Percentiles rank a stretch among this genome's conserved stretches.
phyloP scores from a whole-genome alignment of 1,140 invertebrate species.

The Mercenaria mercenaria region DNA sequence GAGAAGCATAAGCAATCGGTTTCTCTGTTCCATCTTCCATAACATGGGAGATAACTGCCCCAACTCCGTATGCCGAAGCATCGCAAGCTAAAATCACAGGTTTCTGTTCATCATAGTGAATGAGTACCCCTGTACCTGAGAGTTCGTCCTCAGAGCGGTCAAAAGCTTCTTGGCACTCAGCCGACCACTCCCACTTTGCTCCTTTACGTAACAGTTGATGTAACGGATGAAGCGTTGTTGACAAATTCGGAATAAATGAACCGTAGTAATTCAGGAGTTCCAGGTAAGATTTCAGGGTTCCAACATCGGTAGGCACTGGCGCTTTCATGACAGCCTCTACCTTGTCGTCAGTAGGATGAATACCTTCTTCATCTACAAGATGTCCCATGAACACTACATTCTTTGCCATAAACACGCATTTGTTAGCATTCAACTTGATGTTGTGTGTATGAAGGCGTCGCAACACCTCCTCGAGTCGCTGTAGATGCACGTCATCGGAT shows the following conservation, averaged over 20 bases:
- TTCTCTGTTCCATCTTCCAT: constrained; percentile 38
- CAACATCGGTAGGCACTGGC: constrained; percentile 42
- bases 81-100: constrained; percentile 51
- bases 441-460: constrained; percentile 3
- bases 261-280: constrained; percentile 66
- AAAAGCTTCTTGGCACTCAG: background rate
- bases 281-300: constrained; percentile 49
- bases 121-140: background rate
- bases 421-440: background rate
- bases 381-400: constrained; percentile 43
- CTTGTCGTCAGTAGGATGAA: constrained; percentile 50
- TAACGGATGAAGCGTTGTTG: constrained; percentile 41
- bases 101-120: constrained; percentile 11
- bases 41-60: constrained; percentile 69
- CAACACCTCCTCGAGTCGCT: constrained; percentile 38
- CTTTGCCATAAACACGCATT: constrained; percentile 10
- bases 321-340: background rate
- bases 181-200: background rate
- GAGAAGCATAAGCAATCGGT: constrained; percentile 24
- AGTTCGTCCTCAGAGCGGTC: background rate
- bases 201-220: constrained; percentile 35
- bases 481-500: background rate
- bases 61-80: constrained; percentile 63
- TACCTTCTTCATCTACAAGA: constrained; percentile 34
- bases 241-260: constrained; percentile 54